Evolutionary conservation across 2,888 invertebrate genomes (phyloP), one percentile per base, ranked within the genome.

Genomic region (Vesta saturnalis): DNA sequence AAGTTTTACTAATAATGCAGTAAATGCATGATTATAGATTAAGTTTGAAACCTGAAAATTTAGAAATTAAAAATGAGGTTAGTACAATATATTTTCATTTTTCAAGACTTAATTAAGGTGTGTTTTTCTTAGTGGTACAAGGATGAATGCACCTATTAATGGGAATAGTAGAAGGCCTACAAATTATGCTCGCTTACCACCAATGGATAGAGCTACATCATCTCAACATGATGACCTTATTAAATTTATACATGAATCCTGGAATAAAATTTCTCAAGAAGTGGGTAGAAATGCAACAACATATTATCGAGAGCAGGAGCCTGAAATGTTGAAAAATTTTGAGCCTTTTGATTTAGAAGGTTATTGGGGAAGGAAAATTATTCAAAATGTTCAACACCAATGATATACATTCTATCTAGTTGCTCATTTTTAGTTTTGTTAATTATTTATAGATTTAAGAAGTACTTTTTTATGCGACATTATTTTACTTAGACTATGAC

Each of bases 301-400:
- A 70, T 91, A 90, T 80, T 90, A 90, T 78, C 90, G 92, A 78
- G 90, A 90, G 69, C 85, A 85, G 77, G 84, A 88, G 35, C 78
- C 80, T 67, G 84, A 87, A 2, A 86, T 87, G 74, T 82, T 89
- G 18, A 88, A 87, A 79, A 91, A 92, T 84, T 93, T 93, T 82
- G 89, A 91, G 81, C 92, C 93, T 8, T 93, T 93, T 82, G 90
- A 93, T 83, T 85, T 93, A 70, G 92, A 93, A 77, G 91, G 91
- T 77, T 92, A 89, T 86, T 93, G 92, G 91, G 92, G 89, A 15
- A 88, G 91, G 68, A 89, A 91, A 65, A 84, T 90, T 71, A 88
- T 92, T 63, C 91, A 92, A 83, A 91, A 87, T 82, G 87, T 90
- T 76, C 88, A 86, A 78, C 86, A 87, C 68, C 85, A 85, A 78